phyloP scores from a whole-genome alignment of 1,140 invertebrate species.

The Brachionus paranguensis region DNA sequence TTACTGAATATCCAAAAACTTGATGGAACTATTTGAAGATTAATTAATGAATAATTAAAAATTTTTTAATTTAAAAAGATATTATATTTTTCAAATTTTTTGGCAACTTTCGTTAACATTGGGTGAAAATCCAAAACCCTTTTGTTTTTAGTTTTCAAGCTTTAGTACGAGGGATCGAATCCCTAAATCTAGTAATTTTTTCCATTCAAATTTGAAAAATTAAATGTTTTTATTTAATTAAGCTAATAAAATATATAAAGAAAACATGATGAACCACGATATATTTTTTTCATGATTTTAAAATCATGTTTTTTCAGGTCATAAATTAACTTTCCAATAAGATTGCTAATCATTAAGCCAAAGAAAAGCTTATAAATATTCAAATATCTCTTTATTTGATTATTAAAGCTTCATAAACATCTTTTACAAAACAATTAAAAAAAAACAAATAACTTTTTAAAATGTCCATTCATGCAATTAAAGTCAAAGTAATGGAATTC shows the following conservation, averaged over 20 bases:
- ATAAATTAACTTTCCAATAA: background rate
- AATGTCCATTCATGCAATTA: too few relatives aligned
- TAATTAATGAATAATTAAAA: too few relatives aligned
- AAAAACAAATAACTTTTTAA: too few relatives aligned
- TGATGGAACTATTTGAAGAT: too few relatives aligned
- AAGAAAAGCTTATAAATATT: background rate
- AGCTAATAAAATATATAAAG: background rate
- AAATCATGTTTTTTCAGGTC: background rate
- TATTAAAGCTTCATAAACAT: background rate
- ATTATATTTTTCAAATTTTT: too few relatives aligned
- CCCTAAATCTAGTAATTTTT: background rate
- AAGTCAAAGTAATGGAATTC: too few relatives aligned
- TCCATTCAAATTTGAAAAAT: background rate
- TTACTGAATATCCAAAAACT: too few relatives aligned
- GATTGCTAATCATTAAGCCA: background rate
- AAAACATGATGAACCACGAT: background rate
- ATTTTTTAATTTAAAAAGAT: too few relatives aligned
- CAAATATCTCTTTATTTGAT: background rate
- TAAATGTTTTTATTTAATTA: background rate
- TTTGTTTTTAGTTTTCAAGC: background rate
- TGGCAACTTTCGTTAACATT: background rate
- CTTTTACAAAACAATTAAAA: too few relatives aligned
- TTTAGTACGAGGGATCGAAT: background rate
- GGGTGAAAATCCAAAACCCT: background rate
- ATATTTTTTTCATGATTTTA: background rate